Conservation (phyloP, 2,888 invertebrate genomes). For the Eupithecia pulchellata region DNA sequence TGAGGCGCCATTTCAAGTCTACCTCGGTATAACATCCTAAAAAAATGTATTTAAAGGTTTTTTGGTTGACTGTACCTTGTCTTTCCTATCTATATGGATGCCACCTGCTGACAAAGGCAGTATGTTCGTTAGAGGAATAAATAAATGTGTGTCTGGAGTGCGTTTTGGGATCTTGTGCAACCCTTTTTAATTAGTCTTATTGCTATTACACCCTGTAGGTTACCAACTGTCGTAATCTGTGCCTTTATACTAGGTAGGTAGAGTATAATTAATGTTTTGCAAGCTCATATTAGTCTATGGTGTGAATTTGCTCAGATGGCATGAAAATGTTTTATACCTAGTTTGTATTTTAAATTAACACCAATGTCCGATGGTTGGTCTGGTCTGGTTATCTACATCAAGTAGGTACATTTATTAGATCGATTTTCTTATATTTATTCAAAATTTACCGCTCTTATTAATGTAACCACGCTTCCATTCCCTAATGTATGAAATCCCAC, state of each 20-base stretch:
- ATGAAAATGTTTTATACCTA: neutral
- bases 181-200: neutral
- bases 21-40: neutral
- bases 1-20: too few relatives aligned
- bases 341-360: too few relatives aligned
- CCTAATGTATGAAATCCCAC: too few relatives aligned
- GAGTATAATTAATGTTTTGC: too few relatives aligned
- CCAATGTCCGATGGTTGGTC: too few relatives aligned
- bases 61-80: conserved; percentile 5
- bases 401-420: too few relatives aligned
- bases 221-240: neutral
- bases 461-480: too few relatives aligned
- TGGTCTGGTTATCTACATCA: too few relatives aligned
- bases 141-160: neutral
- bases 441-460: too few relatives aligned
- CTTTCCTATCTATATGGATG: neutral
- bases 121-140: neutral
- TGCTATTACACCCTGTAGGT: neutral
- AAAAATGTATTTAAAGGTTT: neutral
- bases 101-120: neutral
- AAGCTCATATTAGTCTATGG: too few relatives aligned
- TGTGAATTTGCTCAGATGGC: neutral
- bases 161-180: neutral
- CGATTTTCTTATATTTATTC: too few relatives aligned
- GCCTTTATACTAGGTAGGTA: neutral